Percentiles rank a stretch among this genome's conserved stretches.
Conservation (phyloP, 2,888 invertebrate genomes). For the Chironomus tentans region DNA sequence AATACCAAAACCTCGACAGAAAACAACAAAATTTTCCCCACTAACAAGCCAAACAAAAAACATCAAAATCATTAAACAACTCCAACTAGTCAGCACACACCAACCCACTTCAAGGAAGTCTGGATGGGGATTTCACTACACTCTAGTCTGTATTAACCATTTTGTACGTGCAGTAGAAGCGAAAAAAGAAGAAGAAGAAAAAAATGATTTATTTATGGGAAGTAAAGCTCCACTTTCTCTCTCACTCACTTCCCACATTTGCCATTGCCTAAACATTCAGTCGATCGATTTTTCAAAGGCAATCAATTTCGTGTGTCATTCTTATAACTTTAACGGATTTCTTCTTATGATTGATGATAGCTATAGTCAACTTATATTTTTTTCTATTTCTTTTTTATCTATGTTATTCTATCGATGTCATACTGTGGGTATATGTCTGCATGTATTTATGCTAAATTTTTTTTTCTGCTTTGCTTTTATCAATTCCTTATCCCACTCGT, state of each 20-base stretch:
- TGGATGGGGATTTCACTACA: too few relatives aligned
- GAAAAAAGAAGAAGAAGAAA: not conserved
- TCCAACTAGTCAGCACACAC: too few relatives aligned
- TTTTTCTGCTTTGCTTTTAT: too few relatives aligned
- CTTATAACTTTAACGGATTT: conserved; percentile 3
- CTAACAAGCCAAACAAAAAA: not conserved
- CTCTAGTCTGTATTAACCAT: too few relatives aligned
- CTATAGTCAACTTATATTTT: conserved; percentile 13
- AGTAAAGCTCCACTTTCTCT: not conserved
- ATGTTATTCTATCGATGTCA: not conserved
- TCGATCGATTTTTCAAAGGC: conserved; percentile 25
- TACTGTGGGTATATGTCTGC: not conserved
- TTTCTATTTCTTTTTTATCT: not conserved
- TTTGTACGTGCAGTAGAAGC: too few relatives aligned
- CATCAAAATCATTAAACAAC: too few relatives aligned
- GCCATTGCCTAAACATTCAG: not conserved
- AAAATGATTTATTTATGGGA: conserved; percentile 6
- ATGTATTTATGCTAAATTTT: too few relatives aligned
- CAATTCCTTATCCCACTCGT: too few relatives aligned
- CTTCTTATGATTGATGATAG: conserved; percentile 25
- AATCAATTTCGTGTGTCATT: conserved; percentile 26
- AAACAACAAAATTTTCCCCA: too few relatives aligned
- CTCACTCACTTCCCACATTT: not conserved
- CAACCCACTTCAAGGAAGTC: too few relatives aligned
- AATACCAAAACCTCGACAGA: too few relatives aligned